phyloP scores from a whole-genome alignment of 1,140 invertebrate species.

The Euwallacea fornicatus region DNA sequence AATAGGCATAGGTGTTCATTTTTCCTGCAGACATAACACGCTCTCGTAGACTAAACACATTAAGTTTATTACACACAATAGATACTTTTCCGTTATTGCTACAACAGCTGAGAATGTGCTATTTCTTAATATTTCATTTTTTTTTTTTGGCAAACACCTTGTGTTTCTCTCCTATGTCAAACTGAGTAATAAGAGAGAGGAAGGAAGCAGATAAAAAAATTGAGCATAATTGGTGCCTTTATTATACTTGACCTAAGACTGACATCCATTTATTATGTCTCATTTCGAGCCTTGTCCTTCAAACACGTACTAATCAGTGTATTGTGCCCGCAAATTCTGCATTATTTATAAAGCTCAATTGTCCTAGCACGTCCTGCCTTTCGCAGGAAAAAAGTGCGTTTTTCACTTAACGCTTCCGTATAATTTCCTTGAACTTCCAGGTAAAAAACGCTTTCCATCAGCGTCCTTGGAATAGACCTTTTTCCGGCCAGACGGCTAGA shows the following conservation, averaged over 20 bases:
- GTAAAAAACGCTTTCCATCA: too few species aligned
- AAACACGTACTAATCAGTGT: too few species aligned
- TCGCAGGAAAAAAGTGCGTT: too few species aligned
- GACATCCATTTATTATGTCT: neutral
- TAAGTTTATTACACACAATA: neutral
- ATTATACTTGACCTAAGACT: neutral
- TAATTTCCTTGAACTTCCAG: too few species aligned
- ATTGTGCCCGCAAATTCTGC: too few species aligned
- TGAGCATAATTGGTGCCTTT: constrained; percentile 12
- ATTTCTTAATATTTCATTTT: neutral
- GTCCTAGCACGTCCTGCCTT: too few species aligned
- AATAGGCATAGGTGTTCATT: neutral
- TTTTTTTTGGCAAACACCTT: neutral
- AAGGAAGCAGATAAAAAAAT: constrained; percentile 10
- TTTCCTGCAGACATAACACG: neutral
- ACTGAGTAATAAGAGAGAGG: neutral
- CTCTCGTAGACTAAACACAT: neutral
- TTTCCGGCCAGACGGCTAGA: constrained; percentile 31
- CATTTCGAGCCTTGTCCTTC: too few species aligned
- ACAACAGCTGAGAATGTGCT: neutral
- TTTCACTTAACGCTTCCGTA: too few species aligned
- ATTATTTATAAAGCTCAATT: too few species aligned
- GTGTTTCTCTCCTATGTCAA: too few species aligned
- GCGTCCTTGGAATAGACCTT: neutral
- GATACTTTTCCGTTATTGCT: neutral